These are phyloP conservation scores for Tinea semifulvella DNA, from an alignment of 2,888 invertebrate genomes.

Conservation along the genomic window DNA sequence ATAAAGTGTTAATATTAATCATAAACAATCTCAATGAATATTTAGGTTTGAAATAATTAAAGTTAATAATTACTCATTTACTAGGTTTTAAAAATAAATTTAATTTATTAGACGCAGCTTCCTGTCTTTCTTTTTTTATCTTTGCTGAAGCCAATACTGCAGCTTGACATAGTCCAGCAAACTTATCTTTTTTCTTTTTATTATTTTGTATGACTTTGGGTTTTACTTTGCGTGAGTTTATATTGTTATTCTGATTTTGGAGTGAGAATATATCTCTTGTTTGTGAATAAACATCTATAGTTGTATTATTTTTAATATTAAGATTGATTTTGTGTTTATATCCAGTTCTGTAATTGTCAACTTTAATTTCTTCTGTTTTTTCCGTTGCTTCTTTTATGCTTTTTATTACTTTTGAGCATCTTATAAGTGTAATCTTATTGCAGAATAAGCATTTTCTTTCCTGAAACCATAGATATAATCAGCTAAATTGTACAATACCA, in stretches of 20 bases:
- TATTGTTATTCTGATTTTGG: no score
- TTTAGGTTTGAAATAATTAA: no score
- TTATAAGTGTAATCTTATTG: conserved; percentile 19
- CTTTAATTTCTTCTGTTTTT: conserved; percentile 1
- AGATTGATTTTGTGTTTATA: conserved; percentile 13
- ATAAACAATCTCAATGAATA: no score
- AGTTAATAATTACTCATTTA: no score
- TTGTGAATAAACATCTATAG: conserved; percentile 40
- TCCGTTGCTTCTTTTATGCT: conserved; percentile 12
- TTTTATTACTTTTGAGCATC: conserved; percentile 6
- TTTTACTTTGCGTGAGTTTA: no score
- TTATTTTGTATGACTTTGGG: conserved; percentile 48
- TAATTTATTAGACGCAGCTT: conserved; percentile 37
- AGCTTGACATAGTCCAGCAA: conserved; percentile 50
- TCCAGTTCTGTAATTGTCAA: conserved; percentile 12
- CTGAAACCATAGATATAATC: conserved; percentile 27
- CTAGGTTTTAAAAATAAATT: conserved; percentile 49
- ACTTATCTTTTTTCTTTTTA: conserved; percentile 54
- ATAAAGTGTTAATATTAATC: no score
- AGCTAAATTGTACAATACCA: not conserved
- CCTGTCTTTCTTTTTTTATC: conserved; percentile 33
- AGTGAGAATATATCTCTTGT: conserved; percentile 45
- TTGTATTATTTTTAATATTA: conserved; percentile 16
- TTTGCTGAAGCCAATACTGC: conserved; percentile 49
- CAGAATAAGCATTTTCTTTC: conserved; percentile 45